phyloP scores from a whole-genome alignment of 1,140 invertebrate species.

The Oncopeltus fasciatus region DNA sequence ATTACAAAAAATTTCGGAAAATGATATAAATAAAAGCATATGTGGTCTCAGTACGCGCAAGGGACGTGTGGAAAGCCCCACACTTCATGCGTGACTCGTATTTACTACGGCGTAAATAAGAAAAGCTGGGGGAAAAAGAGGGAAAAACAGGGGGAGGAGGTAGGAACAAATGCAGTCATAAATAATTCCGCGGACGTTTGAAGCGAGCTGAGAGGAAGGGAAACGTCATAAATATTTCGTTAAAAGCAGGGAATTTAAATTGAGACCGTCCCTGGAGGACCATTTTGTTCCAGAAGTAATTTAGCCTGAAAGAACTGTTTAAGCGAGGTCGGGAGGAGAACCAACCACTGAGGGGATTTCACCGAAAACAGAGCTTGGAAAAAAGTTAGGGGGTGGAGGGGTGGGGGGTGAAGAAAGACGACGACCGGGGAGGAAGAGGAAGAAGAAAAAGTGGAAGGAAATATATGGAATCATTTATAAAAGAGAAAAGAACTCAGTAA shows the following conservation, averaged over 20 bases:
- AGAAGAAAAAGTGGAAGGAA: neutral
- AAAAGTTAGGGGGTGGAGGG: no score
- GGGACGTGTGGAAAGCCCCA: no score
- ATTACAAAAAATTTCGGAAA: no score
- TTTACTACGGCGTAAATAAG: neutral
- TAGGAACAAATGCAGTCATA: neutral
- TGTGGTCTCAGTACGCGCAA: no score
- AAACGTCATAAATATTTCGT: neutral
- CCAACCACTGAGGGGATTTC: no score
- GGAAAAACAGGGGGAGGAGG: neutral
- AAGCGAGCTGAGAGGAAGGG: neutral
- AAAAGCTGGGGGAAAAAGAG: neutral
- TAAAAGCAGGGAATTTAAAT: neutral
- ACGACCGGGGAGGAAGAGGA: neutral
- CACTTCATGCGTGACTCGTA: no score
- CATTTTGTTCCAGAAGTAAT: neutral
- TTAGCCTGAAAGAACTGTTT: neutral
- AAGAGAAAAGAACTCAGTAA: neutral
- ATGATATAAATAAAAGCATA: no score
- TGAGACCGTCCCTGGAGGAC: neutral
- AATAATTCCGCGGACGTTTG: neutral
- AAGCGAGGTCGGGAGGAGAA: no score
- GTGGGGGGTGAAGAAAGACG: neutral
- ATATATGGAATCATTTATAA: slow-evolving; percentile 7
- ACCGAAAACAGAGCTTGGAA: no score